Evolutionary conservation across 2,888 invertebrate species (phyloP).

Genomic region (Tenodera sinensis): DNA sequence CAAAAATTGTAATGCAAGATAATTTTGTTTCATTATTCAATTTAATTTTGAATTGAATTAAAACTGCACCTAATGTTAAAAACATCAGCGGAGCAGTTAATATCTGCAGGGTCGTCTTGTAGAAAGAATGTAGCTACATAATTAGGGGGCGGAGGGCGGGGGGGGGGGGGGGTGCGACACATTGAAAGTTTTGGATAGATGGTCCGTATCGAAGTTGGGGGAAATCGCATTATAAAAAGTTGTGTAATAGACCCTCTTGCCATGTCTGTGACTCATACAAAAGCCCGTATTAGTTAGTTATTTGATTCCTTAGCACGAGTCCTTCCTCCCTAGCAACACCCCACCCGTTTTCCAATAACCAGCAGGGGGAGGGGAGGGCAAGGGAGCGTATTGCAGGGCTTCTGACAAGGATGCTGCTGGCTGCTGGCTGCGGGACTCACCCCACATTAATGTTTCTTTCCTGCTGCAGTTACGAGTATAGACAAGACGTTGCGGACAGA

Average conservation of each 20-base stretch:
- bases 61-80: too few species aligned
- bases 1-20: too few species aligned
- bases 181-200: neutral
- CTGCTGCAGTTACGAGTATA: neutral
- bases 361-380: too few species aligned
- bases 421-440: neutral
- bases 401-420: neutral
- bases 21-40: too few species aligned
- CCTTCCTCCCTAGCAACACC: neutral
- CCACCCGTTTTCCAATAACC: neutral
- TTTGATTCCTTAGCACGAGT: conserved; percentile 28
- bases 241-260: neutral
- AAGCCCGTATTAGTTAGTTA: conserved; percentile 25
- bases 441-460: neutral
- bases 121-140: neutral
- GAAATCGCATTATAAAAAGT: conserved; percentile 12
- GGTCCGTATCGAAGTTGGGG: neutral
- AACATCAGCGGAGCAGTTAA: neutral
- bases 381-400: neutral
- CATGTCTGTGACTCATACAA: conserved; percentile 16
- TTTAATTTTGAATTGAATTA: too few species aligned
- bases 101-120: neutral
- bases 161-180: neutral
- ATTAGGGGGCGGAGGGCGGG: too few species aligned
- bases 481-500: neutral